Evolutionary conservation across 1,140 invertebrate genomes (phyloP).

Genomic region (Leucophenga varia): DNA sequence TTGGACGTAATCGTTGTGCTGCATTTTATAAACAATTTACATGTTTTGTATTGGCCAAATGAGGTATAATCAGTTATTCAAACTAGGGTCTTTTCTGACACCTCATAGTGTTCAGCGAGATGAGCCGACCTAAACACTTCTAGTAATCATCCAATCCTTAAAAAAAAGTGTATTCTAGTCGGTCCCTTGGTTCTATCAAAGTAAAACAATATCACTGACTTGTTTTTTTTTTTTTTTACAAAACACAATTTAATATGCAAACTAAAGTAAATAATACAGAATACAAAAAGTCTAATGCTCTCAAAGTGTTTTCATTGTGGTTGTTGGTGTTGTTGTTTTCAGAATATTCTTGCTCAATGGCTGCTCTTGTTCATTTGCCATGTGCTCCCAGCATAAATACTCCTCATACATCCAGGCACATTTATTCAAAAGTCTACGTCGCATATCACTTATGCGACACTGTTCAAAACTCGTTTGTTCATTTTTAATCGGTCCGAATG

Average conservation of each 20-base stretch:
- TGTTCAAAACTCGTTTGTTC: conserved; percentile 16
- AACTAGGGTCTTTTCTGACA: no score
- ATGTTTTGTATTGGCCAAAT: conserved; percentile 31
- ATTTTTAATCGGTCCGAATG: conserved; percentile 34
- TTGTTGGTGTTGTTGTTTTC: neutral
- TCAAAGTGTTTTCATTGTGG: neutral
- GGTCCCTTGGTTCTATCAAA: no score
- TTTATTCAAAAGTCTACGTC: conserved; percentile 12
- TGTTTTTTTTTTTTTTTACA: no score
- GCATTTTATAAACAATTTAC: conserved; percentile 43
- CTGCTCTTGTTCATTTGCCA: conserved; percentile 18
- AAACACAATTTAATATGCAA: no score
- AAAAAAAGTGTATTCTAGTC: no score
- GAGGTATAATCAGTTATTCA: no score
- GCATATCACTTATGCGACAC: conserved; percentile 25
- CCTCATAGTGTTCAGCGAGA: no score
- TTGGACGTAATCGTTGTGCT: conserved; percentile 25
- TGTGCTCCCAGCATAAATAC: conserved; percentile 46
- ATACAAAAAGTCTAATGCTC: neutral
- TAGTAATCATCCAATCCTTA: no score
- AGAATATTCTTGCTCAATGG: neutral
- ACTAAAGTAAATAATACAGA: neutral
- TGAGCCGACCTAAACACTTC: no score
- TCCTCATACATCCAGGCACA: conserved; percentile 50
- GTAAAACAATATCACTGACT: no score